Evolutionary conservation across 2,113 vertebrate species (phyloP).

Genomic region (Centrocercus urophasianus): DNA sequence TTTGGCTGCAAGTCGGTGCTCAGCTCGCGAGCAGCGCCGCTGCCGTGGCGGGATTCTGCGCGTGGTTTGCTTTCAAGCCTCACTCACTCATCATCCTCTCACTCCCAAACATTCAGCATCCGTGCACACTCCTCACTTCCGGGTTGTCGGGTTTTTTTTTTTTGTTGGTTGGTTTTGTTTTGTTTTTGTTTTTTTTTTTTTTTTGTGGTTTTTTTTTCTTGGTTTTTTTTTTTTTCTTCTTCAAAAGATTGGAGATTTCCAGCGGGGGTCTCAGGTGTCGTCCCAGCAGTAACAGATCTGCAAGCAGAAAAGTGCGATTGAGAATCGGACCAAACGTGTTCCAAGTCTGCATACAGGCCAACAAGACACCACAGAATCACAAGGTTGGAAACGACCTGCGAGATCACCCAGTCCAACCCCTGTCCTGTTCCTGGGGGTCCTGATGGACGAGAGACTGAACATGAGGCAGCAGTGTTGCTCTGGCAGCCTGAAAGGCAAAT

Average conservation of each 20-base stretch:
- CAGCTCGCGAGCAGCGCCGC: slow-evolving; percentile 74
- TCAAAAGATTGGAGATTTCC: slow-evolving; percentile 93
- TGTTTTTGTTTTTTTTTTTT: not conserved
- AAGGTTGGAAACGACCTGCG: no score
- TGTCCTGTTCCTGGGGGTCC: no score
- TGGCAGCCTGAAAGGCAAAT: no score
- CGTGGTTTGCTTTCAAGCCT: slow-evolving; percentile 93
- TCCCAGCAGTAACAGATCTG: slow-evolving; percentile 82
- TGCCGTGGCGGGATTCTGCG: slow-evolving; percentile 86
- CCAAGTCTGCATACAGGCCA: accelerated
- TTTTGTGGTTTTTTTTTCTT: no score
- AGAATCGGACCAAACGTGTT: not conserved
- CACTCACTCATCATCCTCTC: slow-evolving; percentile 91
- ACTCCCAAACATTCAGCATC: slow-evolving; percentile 91
- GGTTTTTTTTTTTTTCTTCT: not conserved
- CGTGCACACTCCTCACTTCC: slow-evolving; percentile 90
- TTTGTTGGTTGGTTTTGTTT: not conserved
- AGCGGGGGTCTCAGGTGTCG: slow-evolving; percentile 88
- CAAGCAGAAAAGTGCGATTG: slow-evolving; percentile 35
- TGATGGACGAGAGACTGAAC: no score
- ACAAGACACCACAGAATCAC: no score
- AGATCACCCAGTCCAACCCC: no score
- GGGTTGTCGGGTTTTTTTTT: not conserved
- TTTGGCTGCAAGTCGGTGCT: slow-evolving; percentile 70
- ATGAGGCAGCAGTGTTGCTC: no score